Conservation (phyloP, 2,797 vertebrate genomes). For the Danio kyathit region DNA sequence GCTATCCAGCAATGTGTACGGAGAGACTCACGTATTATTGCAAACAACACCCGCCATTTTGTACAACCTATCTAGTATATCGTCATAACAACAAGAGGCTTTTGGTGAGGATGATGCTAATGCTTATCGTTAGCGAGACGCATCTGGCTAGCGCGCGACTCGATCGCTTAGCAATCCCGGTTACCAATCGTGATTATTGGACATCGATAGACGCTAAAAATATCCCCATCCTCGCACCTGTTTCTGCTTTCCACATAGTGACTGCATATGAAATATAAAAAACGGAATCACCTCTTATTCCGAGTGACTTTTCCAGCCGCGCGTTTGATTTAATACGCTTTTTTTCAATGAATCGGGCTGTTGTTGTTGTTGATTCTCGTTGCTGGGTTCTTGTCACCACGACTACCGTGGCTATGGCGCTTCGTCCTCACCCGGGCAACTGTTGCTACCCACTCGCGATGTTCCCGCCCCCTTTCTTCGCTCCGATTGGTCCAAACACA, state of each 20-base stretch:
- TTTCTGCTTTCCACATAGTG: constrained; percentile 68
- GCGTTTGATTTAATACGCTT: constrained; percentile 76
- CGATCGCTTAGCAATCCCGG: constrained; percentile 65
- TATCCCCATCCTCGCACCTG: constrained; percentile 57
- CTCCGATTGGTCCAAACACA: constrained; percentile 72
- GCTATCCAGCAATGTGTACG: constrained; percentile 36
- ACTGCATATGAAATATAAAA: constrained; percentile 63
- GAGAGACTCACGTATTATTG: constrained; percentile 67
- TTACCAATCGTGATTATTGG: constrained; percentile 75
- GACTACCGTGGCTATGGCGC: constrained; percentile 99
- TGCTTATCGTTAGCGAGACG: constrained; percentile 58
- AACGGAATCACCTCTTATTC: constrained; percentile 79
- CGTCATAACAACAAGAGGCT: constrained; percentile 86
- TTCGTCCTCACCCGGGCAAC: constrained; percentile 98
- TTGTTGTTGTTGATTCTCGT: constrained; percentile 96
- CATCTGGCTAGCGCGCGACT: constrained; percentile 56
- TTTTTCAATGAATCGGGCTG: constrained; percentile 79
- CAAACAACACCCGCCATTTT: constrained; percentile 87
- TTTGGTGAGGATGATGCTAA: constrained; percentile 71
- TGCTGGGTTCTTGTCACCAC: constrained; percentile 98
- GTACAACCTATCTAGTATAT: constrained; percentile 83
- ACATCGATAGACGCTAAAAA: constrained; percentile 63
- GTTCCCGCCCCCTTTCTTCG: constrained; percentile 75
- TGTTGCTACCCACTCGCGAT: constrained; percentile 96
- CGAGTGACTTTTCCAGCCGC: constrained; percentile 76